Evolutionary conservation across 2,888 invertebrate species (phyloP), one percentile per base, ranked within the genome.

Genomic region (Leucophenga maculata): DNA sequence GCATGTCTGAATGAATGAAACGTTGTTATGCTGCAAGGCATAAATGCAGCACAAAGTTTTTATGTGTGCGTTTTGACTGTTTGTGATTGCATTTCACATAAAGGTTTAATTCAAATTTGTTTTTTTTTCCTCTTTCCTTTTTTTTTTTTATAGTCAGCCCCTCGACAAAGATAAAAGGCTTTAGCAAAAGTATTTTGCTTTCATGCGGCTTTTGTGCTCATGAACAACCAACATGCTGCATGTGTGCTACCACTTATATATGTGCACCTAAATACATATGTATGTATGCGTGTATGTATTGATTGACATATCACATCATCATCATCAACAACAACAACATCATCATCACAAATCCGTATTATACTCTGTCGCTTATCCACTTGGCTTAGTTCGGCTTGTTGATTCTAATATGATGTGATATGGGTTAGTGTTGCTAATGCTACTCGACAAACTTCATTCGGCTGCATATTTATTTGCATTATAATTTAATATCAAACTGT

Each of bases 221-320:
- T 57, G n/a, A n/a, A n/a, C n/a, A n/a, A n/a, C n/a, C n/a, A n/a
- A n/a, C n/a, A n/a, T n/a, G n/a, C n/a, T 18, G n/a, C 6, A 8
- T 60, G 71, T 70, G 69, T 60, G 67, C 70, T 44, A 22, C 13
- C 48, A 55, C 39, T 31, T 16, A 11, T 31, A 48, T 44, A 57
- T 1, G 44, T 13, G 20, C 57, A 57, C 20, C 26, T 57, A 22
- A 57, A 18, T 57, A 57, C 13, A 22, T 20, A n/a, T 54, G 16
- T 39, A 39, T 26, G 2, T 26, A 26, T n/a, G n/a, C n/a, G n/a
- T n/a, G n/a, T n/a, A n/a, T n/a, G n/a, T 26, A 71, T 77, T 80
- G 39, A 62, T 62, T 74, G 74, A 73, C 72, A 74, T 78, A 77
- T 78, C 75, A 76, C n/a, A n/a, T n/a, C n/a, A n/a, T n/a, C n/a